phyloP scores from a whole-genome alignment of 2,888 invertebrate species.

The Leucozona laternaria region DNA sequence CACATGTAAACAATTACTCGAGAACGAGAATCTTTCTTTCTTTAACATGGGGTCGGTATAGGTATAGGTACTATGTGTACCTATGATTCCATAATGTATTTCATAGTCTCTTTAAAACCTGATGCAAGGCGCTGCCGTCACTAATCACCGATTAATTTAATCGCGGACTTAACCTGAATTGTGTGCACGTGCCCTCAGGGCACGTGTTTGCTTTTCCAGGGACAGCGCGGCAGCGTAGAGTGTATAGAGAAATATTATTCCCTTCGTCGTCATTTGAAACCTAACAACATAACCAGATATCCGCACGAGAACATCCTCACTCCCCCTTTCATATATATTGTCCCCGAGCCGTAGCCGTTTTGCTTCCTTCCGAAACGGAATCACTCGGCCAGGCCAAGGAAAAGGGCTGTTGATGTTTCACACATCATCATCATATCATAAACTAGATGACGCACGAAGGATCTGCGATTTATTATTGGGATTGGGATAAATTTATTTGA shows the following conservation, averaged over 20 bases:
- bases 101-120: conserved; percentile 3
- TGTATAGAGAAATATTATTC: conserved; percentile 6
- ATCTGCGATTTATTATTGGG: conserved; percentile 70
- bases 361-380: conserved; percentile 9
- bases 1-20: conserved; percentile 69
- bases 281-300: conserved; percentile 66
- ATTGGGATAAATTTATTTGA: conserved; percentile 58
- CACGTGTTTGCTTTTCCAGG: conserved; percentile 59
- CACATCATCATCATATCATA: conserved; percentile 37
- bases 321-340: background rate
- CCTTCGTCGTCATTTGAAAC: conserved; percentile 48
- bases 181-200: conserved; percentile 81
- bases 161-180: conserved; percentile 83
- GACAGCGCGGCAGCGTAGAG: background rate
- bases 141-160: conserved; percentile 84
- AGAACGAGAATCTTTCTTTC: background rate
- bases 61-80: background rate
- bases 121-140: conserved; percentile 77
- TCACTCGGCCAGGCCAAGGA: too few species aligned
- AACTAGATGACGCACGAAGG: conserved; percentile 53
- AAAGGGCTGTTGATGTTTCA: conserved; percentile 40
- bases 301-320: conserved; percentile 13
- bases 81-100: background rate
- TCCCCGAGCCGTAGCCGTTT: background rate
- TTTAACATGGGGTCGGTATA: background rate